Conservation (phyloP, 1,140 invertebrate species). For the Drosophila kurseongensis region DNA sequence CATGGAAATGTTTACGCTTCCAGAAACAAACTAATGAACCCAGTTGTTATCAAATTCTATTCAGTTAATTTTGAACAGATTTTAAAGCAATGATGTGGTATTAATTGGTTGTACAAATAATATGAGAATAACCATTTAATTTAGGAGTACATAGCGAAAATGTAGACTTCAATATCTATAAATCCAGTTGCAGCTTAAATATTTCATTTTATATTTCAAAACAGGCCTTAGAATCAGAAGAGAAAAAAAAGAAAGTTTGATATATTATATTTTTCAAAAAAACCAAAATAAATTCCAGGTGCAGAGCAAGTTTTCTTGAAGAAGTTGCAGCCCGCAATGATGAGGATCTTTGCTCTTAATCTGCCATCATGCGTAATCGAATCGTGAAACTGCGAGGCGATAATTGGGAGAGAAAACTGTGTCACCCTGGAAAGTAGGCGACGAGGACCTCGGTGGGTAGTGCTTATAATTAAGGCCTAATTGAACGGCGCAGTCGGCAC, state of each 20-base stretch:
- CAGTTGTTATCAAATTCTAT: background rate
- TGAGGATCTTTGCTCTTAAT: conserved; percentile 2
- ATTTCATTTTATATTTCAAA: too few species aligned
- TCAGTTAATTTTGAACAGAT: background rate
- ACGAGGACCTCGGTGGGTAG: conserved; percentile 8
- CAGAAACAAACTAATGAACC: background rate
- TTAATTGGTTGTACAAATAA: background rate
- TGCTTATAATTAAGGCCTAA: conserved; percentile 76
- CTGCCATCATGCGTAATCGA: conserved; percentile 20
- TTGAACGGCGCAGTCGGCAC: conserved; percentile 63
- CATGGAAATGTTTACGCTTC: background rate
- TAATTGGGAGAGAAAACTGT: conserved; percentile 66
- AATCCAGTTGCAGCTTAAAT: too few species aligned
- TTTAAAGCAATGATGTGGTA: background rate
- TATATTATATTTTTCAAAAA: too few species aligned
- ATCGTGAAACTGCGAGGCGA: conserved; percentile 23
- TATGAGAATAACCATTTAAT: too few species aligned
- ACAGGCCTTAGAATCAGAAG: too few species aligned
- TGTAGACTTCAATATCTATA: too few species aligned
- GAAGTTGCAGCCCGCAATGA: background rate
- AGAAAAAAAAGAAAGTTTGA: too few species aligned
- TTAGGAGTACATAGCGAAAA: too few species aligned
- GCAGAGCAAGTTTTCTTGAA: background rate
- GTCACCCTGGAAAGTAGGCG: conserved; percentile 55
- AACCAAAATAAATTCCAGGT: too few species aligned